A percentile compares a stretch with the other conserved stretches of the same genome.
Evolutionary conservation across 2,797 vertebrate species (phyloP).

Genomic region (Anabas testudineus): DNA sequence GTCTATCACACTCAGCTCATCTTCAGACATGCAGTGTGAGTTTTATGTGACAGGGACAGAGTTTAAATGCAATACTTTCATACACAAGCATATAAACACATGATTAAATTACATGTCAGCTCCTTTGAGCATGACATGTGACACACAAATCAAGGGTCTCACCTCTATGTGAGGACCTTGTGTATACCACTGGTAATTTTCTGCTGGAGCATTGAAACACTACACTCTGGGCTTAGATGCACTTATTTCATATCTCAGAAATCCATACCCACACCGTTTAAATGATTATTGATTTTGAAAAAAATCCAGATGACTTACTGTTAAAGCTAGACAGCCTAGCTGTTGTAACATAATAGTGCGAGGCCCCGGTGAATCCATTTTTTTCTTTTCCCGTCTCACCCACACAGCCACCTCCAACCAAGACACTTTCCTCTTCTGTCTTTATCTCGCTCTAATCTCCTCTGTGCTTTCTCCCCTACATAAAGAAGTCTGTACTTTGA

Average conservation of each 20-base stretch:
- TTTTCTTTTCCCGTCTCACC: conserved; percentile 22
- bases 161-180: not conserved
- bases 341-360: not conserved
- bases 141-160: conserved; percentile 20
- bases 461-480: conserved; percentile 47
- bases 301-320: not conserved
- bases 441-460: conserved; percentile 55
- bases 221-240: not conserved
- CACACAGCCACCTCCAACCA: conserved; percentile 32
- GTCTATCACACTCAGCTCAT: conserved; percentile 55
- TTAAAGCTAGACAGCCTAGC: not conserved
- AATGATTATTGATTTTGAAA: not conserved
- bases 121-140: not conserved
- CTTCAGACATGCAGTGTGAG: conserved; percentile 50
- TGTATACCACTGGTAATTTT: not conserved
- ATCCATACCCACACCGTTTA: not conserved
- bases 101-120: conserved; percentile 17
- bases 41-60: conserved; percentile 57
- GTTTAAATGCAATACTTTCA: conserved; percentile 39
- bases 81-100: not conserved
- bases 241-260: not conserved
- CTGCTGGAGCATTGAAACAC: not conserved
- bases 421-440: conserved; percentile 27
- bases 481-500: conserved; percentile 55
- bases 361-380: conserved; percentile 10